Percentiles rank a stretch among this genome's conserved stretches.
Conservation (phyloP, 2,888 invertebrate genomes). For the Sinelater perroti region DNA sequence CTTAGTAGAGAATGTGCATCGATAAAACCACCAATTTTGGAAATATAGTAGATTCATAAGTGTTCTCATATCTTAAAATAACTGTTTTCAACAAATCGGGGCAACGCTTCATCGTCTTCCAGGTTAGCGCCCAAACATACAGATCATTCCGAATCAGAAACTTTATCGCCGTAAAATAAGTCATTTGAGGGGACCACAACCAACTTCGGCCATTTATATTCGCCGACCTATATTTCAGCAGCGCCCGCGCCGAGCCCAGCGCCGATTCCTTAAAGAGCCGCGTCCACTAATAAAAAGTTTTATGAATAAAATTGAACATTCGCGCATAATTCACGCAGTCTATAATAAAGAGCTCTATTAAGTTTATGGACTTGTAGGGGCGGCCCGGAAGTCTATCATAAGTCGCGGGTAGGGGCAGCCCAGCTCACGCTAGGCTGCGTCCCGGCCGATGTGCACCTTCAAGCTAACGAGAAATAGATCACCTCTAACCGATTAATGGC, state of each 20-base stretch:
- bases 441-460: conserved; percentile 20
- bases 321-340: conserved; percentile 21
- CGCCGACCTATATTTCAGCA: no score
- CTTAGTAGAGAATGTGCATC: no score
- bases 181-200: no score
- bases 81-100: no score
- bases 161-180: no score
- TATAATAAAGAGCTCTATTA: conserved; percentile 34
- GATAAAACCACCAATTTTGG: no score
- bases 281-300: conserved; percentile 17
- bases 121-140: no score
- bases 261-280: not conserved
- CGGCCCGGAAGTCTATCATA: conserved; percentile 35
- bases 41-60: no score
- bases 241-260: not conserved
- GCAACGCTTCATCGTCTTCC: no score
- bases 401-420: conserved; percentile 23
- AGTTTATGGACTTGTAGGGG: conserved; percentile 30
- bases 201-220: no score
- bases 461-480: conserved; percentile 15
- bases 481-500: conserved; percentile 5
- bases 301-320: conserved; percentile 26
- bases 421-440: conserved; percentile 19
- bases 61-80: no score
- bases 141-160: no score